Evolutionary conservation across 2,888 invertebrate genomes (phyloP).

Genomic region (Rhamnusium bicolor): DNA sequence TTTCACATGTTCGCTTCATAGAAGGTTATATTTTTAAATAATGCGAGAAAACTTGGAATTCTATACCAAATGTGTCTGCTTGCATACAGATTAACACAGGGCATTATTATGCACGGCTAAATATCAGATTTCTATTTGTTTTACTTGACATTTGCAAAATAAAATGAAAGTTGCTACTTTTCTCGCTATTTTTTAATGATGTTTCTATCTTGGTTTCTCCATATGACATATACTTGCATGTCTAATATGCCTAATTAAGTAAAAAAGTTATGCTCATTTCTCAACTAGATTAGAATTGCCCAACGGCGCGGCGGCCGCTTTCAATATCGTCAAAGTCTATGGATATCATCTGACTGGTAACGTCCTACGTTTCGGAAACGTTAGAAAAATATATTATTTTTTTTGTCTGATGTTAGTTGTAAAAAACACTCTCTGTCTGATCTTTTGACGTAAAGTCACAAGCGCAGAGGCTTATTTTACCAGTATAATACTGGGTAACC

Average conservation of each 20-base stretch:
- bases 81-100: constrained; percentile 8
- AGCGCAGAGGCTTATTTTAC: too few species aligned
- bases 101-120: constrained; percentile 1
- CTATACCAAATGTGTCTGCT: not conserved
- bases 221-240: not conserved
- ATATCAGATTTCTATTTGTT: constrained; percentile 17
- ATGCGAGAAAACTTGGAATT: constrained; percentile 14
- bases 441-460: too few species aligned
- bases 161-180: constrained; percentile 22
- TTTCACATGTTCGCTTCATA: constrained; percentile 12
- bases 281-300: too few species aligned
- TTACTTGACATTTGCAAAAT: constrained; percentile 15
- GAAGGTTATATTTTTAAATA: constrained; percentile 17
- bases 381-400: too few species aligned
- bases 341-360: too few species aligned
- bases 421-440: too few species aligned
- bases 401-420: too few species aligned
- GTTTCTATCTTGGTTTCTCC: not conserved
- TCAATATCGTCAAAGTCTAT: too few species aligned
- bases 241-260: not conserved
- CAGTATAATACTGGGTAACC: too few species aligned
- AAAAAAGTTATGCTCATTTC: not conserved
- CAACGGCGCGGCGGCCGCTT: too few species aligned
- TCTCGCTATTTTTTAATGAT: constrained; percentile 1
- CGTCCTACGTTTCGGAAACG: too few species aligned